A percentile compares a stretch with the other conserved stretches of the same genome.
phyloP scores from a whole-genome alignment of 2,113 vertebrate species.

The Sigmodon hispidus region DNA sequence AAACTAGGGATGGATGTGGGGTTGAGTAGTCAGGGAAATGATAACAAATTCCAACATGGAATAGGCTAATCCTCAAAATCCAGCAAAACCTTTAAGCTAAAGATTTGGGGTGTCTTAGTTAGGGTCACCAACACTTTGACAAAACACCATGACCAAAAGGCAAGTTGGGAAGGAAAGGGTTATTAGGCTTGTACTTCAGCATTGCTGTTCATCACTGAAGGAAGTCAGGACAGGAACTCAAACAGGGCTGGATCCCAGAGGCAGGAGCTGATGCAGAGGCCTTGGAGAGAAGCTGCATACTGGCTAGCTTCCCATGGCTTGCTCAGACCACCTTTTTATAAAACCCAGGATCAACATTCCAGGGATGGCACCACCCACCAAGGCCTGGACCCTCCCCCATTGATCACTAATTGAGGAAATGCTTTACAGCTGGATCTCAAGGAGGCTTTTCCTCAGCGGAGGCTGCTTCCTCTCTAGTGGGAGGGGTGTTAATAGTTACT shows the following conservation, averaged over 20 bases:
- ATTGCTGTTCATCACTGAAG: background rate
- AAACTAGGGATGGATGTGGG: background rate
- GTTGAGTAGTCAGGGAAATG: background rate
- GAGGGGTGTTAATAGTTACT: background rate
- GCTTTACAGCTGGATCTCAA: background rate
- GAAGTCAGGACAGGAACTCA: background rate
- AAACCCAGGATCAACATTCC: background rate
- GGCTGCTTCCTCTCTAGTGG: background rate
- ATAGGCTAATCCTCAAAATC: slow-evolving; percentile 66
- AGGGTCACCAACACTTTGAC: background rate
- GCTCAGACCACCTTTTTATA: background rate
- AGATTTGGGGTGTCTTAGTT: slow-evolving; percentile 40
- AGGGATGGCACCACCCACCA: background rate
- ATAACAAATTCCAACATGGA: slow-evolving; percentile 60
- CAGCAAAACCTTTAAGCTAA: slow-evolving; percentile 55
- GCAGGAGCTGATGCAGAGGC: background rate
- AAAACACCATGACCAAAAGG: background rate
- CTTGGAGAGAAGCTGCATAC: background rate
- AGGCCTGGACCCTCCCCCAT: background rate
- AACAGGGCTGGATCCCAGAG: background rate
- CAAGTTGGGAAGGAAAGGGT: background rate
- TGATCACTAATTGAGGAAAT: background rate
- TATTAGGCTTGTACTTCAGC: background rate
- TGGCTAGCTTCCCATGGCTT: background rate
- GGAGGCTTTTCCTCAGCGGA: background rate